These are phyloP conservation scores for Psylliodes chrysocephalus DNA, from an alignment of 2,888 invertebrate species.

Conservation along the genomic window DNA sequence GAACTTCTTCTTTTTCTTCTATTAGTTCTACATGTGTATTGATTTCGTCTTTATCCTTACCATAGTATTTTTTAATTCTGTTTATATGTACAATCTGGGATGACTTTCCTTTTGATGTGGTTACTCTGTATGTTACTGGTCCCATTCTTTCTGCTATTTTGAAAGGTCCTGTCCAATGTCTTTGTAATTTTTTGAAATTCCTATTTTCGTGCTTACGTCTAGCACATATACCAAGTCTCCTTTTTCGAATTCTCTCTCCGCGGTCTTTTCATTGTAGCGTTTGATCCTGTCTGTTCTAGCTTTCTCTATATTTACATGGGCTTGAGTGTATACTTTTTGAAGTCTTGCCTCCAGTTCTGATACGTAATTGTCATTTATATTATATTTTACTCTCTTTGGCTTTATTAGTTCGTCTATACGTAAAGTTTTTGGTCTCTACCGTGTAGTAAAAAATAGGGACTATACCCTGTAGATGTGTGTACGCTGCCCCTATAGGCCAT, in stretches of 20 bases:
- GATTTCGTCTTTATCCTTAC: not conserved
- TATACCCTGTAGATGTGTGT: no score
- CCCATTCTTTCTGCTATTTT: conserved; percentile 1
- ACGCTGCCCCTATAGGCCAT: no score
- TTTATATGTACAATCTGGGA: not conserved
- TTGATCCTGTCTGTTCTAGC: no score
- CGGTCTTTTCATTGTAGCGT: conserved; percentile 4
- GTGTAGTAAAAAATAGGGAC: no score
- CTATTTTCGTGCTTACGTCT: conserved; percentile 1
- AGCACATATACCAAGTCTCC: conserved; percentile 14
- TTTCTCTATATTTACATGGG: no score
- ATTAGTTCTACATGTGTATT: not conserved
- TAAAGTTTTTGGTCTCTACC: no score
- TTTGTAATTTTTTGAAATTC: conserved; percentile 19
- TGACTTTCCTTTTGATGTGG: not conserved
- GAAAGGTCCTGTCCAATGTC: conserved; percentile 9
- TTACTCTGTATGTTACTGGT: not conserved
- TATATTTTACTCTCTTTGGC: conserved; percentile 36
- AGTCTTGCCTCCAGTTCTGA: conserved; percentile 31
- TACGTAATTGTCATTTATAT: conserved; percentile 41
- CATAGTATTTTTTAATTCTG: no score
- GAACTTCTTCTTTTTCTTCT: not conserved
- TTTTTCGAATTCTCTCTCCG: not conserved
- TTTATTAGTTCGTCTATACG: conserved; percentile 40
- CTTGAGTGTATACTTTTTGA: no score